Base-by-base conservation (phyloP, 2,888 invertebrate genomes). In the Synanthedon tipuliformis region DNA sequence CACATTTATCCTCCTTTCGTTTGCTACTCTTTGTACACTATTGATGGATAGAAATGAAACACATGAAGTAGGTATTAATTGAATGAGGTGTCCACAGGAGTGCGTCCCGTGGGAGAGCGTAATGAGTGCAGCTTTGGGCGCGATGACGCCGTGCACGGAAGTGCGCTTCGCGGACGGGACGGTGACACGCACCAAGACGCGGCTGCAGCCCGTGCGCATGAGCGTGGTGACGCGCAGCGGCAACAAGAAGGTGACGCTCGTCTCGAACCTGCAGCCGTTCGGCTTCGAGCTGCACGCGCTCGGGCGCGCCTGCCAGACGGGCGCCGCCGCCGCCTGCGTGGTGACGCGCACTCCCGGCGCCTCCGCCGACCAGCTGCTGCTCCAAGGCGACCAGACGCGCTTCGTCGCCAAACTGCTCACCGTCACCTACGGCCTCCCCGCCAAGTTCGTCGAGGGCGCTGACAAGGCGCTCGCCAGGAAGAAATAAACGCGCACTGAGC, bases 241-340 rank as follows among this genome's bases (percentile, higher is more conserved):
- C 18, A 95, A 95, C 73, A 97, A 97, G 75, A 96, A 96, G 89
- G 94, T 95, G 52, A 98, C 98, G 1, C 78, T 97, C 52, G 91
- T 98, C 2, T 95, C 95, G 62, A 97, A 98, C 82, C 89, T 98
- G 68, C 95, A 96, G 71, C 83, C 91, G 55, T 98, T 92, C 79
- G 96, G 97, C 34, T 94, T 98, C 64, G 92, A 92, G 63, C 87
- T 95, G 55, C 79, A 89, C 27, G 92, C 93, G 66, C 93, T 98
- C 75, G 92, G 94, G 15, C 93, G 93, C 70, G 90, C 91, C 62
- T 94, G 96, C 67, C 96, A 97, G 81, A 90, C 90, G 56, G 94
- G 92, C 12, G 95, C 94, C 52, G 97, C 97, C 1, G 96, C 97
- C 13, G 93, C 96, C 65, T 94, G 96, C 55, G 93, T 93, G 40